These are phyloP conservation scores for Lucilia cuprina DNA, from an alignment of 1,140 invertebrate species.

Conservation along the genomic window DNA sequence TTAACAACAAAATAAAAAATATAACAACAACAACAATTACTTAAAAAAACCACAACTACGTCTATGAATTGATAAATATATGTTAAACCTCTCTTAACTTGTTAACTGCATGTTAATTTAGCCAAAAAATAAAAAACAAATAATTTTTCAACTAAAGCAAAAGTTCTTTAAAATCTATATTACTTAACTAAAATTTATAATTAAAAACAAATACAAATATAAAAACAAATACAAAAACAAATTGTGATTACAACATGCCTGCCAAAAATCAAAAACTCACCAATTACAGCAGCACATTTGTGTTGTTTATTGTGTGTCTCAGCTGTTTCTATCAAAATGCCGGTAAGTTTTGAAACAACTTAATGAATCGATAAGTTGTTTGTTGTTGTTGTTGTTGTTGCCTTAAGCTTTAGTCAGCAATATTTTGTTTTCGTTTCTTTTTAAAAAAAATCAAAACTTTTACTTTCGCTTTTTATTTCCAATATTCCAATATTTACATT, in stretches of 20 bases:
- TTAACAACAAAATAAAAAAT: background rate
- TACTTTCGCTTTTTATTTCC: slow-evolving; percentile 32
- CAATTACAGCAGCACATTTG: background rate
- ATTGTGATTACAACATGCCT: background rate
- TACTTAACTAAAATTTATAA: too few species aligned
- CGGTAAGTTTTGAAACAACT: background rate
- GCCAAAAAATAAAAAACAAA: background rate
- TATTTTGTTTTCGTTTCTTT: background rate
- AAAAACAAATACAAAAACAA: background rate
- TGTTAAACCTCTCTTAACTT: background rate
- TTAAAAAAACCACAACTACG: background rate
- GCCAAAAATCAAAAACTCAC: background rate
- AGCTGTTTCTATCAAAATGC: slow-evolving; percentile 22
- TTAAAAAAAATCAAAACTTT: background rate
- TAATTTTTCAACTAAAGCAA: background rate
- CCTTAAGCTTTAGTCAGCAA: too few species aligned
- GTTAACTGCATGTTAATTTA: background rate
- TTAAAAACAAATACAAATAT: background rate
- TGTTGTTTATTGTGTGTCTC: background rate
- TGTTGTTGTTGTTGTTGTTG: background rate
- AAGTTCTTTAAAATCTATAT: background rate
- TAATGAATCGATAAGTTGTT: too few species aligned
- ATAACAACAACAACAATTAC: background rate
- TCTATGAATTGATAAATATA: too few species aligned
- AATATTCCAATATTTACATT: background rate